A percentile compares a stretch with the other conserved stretches of the same genome.
phyloP scores from a whole-genome alignment of 2,888 invertebrate genomes.

The Anthrax anthrax region DNA sequence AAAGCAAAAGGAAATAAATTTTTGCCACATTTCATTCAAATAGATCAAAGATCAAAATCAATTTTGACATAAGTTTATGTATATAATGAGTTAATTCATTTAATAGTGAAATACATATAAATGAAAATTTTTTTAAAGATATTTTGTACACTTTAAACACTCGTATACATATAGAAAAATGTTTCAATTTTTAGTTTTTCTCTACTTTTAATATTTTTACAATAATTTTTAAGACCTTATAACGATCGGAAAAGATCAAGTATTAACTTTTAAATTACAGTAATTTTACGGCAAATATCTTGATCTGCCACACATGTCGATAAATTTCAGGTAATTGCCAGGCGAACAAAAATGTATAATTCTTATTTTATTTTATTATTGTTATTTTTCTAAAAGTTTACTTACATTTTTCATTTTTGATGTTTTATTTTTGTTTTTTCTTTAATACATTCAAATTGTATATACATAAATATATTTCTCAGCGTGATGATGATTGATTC shows the following conservation, averaged over 20 bases:
- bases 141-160: too few species aligned
- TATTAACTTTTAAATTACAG: slow-evolving; percentile 9
- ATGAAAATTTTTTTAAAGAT: too few species aligned
- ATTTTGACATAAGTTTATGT: background rate
- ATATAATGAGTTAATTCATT: too few species aligned
- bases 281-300: slow-evolving; percentile 11
- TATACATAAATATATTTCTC: background rate
- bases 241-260: slow-evolving; percentile 12
- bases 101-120: too few species aligned
- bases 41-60: background rate
- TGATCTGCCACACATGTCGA: slow-evolving; percentile 13
- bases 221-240: slow-evolving; percentile 5
- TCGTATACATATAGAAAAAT: too few species aligned
- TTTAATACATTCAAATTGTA: too few species aligned
- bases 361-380: too few species aligned
- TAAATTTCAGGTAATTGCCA: slow-evolving; percentile 7
- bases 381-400: too few species aligned
- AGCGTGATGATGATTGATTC: slow-evolving; percentile 4
- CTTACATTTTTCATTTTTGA: too few species aligned
- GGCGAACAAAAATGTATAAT: background rate
- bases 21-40: background rate
- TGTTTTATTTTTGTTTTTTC: too few species aligned
- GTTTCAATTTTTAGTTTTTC: too few species aligned
- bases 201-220: too few species aligned
- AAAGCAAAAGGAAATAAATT: background rate